Percentiles rank a stretch among this genome's conserved stretches.
phyloP scores from a whole-genome alignment of 2,113 vertebrate species.

The Sebastes schlegelii region DNA sequence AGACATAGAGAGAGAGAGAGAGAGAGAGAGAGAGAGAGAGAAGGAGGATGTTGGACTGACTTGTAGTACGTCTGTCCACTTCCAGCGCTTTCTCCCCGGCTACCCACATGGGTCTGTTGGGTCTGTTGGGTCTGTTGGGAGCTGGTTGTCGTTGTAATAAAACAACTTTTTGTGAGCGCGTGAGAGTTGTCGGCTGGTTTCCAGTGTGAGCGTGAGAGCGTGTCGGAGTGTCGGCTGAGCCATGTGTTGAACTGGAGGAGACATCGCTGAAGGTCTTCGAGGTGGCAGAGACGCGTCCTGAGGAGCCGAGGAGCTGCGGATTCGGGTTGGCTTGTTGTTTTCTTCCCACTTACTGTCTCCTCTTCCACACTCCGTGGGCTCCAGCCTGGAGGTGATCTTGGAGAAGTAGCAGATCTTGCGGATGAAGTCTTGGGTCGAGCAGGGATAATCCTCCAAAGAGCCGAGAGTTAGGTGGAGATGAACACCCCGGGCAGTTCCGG shows the following conservation, averaged over 20 bases:
- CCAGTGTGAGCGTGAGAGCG: not conserved
- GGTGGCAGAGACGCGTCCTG: constrained; percentile 65
- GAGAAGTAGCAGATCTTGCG: constrained; percentile 32
- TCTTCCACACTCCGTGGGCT: constrained; percentile 12
- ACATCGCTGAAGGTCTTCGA: constrained; percentile 63
- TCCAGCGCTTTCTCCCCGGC: constrained; percentile 46
- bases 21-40: not conserved
- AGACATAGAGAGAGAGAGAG: constrained; percentile 42
- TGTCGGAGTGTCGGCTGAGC: constrained; percentile 18
- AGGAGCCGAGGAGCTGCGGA: constrained; percentile 60
- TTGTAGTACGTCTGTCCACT: constrained; percentile 70
- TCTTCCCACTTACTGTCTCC: constrained; percentile 12
- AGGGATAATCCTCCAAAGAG: constrained; percentile 27
- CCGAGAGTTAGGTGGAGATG: constrained; percentile 74
- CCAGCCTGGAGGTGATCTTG: constrained; percentile 10
- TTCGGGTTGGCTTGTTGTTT: not conserved
- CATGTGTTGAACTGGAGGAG: constrained; percentile 56
- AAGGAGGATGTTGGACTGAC: constrained; percentile 70
- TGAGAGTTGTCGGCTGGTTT: constrained; percentile 49
- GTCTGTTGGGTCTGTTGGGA: constrained; percentile 46
- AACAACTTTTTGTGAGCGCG: constrained; percentile 57
- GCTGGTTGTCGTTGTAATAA: constrained; percentile 39
- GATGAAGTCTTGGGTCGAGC: constrained; percentile 55
- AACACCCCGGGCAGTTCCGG: constrained; percentile 57
- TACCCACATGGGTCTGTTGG: constrained; percentile 59